These are phyloP conservation scores for Eupithecia insigniata DNA, from an alignment of 2,888 invertebrate genomes.

Conservation along the genomic window DNA sequence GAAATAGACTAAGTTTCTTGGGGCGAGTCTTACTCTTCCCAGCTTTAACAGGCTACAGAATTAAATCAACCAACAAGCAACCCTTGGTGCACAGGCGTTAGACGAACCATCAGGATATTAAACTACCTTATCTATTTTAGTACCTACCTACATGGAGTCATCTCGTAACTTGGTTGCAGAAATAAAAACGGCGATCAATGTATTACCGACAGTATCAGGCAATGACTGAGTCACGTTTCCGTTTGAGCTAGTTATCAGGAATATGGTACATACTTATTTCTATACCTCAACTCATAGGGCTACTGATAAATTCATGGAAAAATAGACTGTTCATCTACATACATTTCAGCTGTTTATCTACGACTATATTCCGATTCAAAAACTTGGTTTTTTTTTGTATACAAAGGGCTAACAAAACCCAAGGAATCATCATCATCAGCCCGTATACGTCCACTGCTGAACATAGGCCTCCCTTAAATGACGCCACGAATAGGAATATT, in stretches of 20 bases:
- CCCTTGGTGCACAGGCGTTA: no score
- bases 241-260: constrained; percentile 74
- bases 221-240: constrained; percentile 70
- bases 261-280: constrained; percentile 51
- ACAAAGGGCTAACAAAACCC: no score
- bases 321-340: not conserved
- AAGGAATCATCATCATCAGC: no score
- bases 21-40: not conserved
- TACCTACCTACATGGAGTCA: not conserved
- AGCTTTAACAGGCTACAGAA: not conserved
- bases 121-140: no score
- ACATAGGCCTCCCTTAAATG: no score
- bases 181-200: constrained; percentile 45
- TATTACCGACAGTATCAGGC: constrained; percentile 55
- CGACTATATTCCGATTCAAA: no score
- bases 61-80: not conserved
- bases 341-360: not conserved
- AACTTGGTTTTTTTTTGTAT: no score
- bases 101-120: no score
- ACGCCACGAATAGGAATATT: no score
- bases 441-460: no score
- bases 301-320: not conserved
- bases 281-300: constrained; percentile 10
- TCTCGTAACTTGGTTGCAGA: not conserved
- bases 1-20: no score